Evolutionary conservation across 2,113 vertebrate genomes (phyloP).

Genomic region (Tricholaema leucomelas): DNA sequence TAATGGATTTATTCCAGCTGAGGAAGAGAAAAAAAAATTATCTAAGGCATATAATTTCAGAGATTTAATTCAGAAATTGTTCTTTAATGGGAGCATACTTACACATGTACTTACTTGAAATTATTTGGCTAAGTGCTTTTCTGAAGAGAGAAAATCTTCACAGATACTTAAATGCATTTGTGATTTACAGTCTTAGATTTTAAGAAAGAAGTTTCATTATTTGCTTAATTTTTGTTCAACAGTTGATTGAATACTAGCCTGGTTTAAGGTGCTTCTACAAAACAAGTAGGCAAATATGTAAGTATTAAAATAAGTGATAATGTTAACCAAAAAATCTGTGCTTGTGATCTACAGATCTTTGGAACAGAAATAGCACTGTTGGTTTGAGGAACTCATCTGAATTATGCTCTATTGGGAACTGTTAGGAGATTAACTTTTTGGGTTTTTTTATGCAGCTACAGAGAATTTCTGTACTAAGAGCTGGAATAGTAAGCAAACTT

Average conservation of each 20-base stretch:
- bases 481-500: background rate
- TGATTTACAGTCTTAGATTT: background rate
- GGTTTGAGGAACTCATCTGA: background rate
- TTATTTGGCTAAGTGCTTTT: slow-evolving; percentile 2
- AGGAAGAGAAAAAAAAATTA: background rate
- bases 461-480: background rate
- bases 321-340: background rate
- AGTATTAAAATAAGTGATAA: background rate
- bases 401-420: background rate
- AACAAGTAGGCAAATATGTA: background rate
- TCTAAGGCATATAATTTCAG: background rate
- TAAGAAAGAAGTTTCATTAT: background rate
- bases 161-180: background rate
- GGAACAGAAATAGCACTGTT: background rate
- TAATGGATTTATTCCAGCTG: background rate
- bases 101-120: background rate
- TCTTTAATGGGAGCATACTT: background rate
- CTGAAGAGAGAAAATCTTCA: background rate
- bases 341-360: background rate
- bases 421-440: background rate
- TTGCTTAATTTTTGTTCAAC: background rate
- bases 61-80: background rate
- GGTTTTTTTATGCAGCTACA: background rate
- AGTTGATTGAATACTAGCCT: background rate
- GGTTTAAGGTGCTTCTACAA: background rate